Conservation (phyloP, 2,888 invertebrate species). For the Sicus ferrugineus region DNA sequence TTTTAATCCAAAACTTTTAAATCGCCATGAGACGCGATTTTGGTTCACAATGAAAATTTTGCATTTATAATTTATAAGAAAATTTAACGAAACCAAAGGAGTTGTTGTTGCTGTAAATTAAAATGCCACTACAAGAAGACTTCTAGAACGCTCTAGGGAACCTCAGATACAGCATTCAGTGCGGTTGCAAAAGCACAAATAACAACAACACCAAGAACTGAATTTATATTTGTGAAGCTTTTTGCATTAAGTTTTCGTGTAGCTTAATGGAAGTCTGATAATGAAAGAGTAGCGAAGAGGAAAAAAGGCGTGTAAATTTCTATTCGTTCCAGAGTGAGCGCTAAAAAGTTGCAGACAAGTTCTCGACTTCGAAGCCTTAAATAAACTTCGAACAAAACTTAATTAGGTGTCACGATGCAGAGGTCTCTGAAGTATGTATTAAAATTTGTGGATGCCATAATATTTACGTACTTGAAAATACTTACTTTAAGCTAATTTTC, state of each 20-base stretch:
- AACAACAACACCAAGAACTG: background rate
- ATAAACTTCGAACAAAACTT: background rate
- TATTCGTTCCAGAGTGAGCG: no score
- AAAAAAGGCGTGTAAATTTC: no score
- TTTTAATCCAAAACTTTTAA: no score
- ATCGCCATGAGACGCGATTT: background rate
- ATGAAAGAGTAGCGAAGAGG: no score
- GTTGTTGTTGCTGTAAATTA: background rate
- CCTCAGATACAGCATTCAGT: background rate
- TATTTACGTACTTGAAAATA: background rate
- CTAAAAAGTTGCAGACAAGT: background rate
- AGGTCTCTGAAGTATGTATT: no score
- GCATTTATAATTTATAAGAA: background rate
- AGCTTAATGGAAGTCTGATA: background rate
- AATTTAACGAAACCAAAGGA: background rate
- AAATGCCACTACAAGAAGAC: background rate
- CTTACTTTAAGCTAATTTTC: no score
- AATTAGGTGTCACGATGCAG: background rate
- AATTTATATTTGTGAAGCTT: slow-evolving; percentile 18
- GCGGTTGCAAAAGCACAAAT: background rate
- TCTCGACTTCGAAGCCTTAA: background rate
- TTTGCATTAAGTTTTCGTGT: slow-evolving; percentile 6
- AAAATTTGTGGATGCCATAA: background rate
- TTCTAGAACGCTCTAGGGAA: background rate
- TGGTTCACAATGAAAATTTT: background rate